A percentile compares a stretch with the other conserved stretches of the same genome.
These are phyloP conservation scores for Albula goreensis DNA, from an alignment of 2,113 vertebrate genomes.

Conservation along the genomic window DNA sequence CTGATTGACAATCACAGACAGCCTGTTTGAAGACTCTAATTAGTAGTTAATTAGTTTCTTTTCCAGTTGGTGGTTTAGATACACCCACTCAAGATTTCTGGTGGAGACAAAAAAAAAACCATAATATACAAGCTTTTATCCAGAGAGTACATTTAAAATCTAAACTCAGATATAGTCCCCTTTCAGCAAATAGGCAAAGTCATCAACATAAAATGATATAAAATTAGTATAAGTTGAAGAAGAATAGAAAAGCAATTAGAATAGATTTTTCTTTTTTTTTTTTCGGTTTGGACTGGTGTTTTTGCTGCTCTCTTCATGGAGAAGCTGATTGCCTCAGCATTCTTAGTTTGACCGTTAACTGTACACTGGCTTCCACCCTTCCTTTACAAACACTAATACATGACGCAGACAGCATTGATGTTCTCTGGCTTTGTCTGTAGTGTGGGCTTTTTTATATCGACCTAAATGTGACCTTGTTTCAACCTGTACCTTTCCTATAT, in stretches of 20 bases:
- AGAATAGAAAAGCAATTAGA: not conserved
- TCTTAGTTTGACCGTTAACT: not conserved
- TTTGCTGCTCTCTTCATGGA: not conserved
- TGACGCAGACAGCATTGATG: not conserved
- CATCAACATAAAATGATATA: not conserved
- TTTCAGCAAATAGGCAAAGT: not conserved
- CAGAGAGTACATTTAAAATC: not conserved
- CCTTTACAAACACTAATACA: not conserved
- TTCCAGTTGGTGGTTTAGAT: conserved; percentile 22
- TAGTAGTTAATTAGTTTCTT: conserved; percentile 71
- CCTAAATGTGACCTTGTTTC: not conserved
- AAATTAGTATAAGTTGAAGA: not conserved
- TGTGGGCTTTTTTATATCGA: not conserved
- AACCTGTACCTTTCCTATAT: not conserved
- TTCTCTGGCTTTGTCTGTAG: not conserved
- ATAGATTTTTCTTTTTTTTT: too few relatives aligned
- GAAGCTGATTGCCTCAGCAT: not conserved
- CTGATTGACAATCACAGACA: conserved; percentile 62
- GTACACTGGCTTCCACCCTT: too few relatives aligned
- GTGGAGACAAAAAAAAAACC: not conserved
- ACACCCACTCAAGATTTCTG: not conserved
- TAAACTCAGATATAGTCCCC: not conserved
- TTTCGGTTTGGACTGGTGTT: not conserved
- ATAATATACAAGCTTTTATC: conserved; percentile 44
- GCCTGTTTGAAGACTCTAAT: conserved; percentile 67